Base-by-base conservation (phyloP, 53 echinoderm and acorn worm species). In the Hippasteria phrygiana region DNA sequence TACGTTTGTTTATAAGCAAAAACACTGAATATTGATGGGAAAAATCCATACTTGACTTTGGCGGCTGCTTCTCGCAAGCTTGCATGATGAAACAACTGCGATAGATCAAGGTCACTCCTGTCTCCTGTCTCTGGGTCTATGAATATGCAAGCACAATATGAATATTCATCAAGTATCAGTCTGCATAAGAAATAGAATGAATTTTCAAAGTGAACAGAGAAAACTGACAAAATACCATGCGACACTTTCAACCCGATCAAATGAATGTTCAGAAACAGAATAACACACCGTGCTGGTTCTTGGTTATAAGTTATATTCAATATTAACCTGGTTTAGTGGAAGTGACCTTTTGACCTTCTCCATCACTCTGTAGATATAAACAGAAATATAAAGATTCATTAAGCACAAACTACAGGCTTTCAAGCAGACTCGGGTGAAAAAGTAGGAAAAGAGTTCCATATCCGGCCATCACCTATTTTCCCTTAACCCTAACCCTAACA, bases 1-100 rank as follows among this genome's bases (percentile, higher is more conserved):
- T 20, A 18, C 16, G 17, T 0, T 1, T 1, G 1, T 54, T 54
- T n/a, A 13, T 17, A 62, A 11, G 18, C n/a, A 11, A 0, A 46
- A 46, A 26, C 8, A 22, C 18, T 43, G 16, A 13, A 12, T 7
- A 75, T 12, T 43, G 4, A 26, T 48, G 27, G 46, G 41, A 33
- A 9, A 22, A 81, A 64, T 43, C 62, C 90, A 16, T 91, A 96
- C 99, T 89, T 99, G 78, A 99, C 92, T 93, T 96, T 99, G 46
- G 99, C 94, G 47, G 96, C 99, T 76, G 99, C 96, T 13, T 99
- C 99, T 65, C 96, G 59, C 4, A 99, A 77, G 3, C 80, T 88
- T 42, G 80, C 40, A 70, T 96, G 96, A 66, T 94, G 89, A 77
- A 99, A 99, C 18, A 98, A 88, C 75, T 96, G 92, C 43, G 90